Base-by-base conservation (phyloP, 2,113 vertebrate genomes). In the Datnioides undecimradiatus region DNA sequence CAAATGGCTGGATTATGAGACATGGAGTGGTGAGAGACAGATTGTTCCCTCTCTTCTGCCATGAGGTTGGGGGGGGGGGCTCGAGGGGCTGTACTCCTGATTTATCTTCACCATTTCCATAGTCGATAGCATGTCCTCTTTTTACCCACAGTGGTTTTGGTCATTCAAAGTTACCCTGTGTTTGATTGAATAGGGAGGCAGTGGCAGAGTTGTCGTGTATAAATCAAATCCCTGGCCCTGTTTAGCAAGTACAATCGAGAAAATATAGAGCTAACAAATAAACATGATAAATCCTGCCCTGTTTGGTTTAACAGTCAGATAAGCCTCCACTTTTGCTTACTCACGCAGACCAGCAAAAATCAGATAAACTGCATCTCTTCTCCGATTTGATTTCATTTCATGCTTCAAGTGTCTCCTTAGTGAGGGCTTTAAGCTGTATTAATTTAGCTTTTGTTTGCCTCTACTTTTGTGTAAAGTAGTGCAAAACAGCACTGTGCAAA, bases 1-100 rank as follows among this genome's bases (percentile, higher is more conserved):
- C 87, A 92, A 91, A 93, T 87, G 75, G 85, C 45, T 72, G 76
- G 77, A 90, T 90, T 88, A 86, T 83, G 69, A 86, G 79, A 85
- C 85, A 73, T 60, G 84, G 67, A 84, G 66, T 74, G 34, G 76
- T 85, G 60, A 66, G 76, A 90, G 88, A 88, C 73, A 74, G 72
- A 87, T 73, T 85, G 73, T 84, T 78, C 33, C 16, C 54, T 80
- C 73, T 60, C 21, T 55, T 83, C 69, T 73, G 29, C 25, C 51
- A 48, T 77, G 23, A 51, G 80, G 8, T 17, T 29, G 7, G 36
- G 19, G 1, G 19, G 14, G 31, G 63, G 68, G 12, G 51, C n/a
- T n/a, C n/a, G n/a, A n/a, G n/a, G n/a, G n/a, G n/a, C n/a, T n/a
- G n/a, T n/a, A 25, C 63, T 73, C 67, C 86, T 79, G 58, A 79